phyloP scores from a whole-genome alignment of 1,140 invertebrate genomes.

The Brachionus asplanchnoidis region DNA sequence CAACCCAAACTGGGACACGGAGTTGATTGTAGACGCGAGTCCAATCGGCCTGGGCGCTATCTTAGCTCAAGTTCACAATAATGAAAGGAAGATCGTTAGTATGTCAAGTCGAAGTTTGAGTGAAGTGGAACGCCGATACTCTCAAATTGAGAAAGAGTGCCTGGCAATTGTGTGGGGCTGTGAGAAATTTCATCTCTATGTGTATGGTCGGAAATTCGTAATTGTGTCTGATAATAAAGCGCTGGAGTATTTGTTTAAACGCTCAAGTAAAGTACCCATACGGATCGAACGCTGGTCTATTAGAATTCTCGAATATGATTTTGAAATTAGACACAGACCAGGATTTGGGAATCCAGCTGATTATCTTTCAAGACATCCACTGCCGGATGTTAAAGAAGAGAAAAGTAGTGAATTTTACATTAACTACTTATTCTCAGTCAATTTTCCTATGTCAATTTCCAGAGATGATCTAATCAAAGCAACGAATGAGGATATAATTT shows the following conservation, averaged over 20 bases:
- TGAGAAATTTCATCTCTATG: background rate
- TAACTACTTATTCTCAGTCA: background rate
- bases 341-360: background rate
- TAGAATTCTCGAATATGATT: background rate
- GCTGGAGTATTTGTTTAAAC: background rate
- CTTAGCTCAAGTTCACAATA: slow-evolving; percentile 49
- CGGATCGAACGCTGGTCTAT: background rate
- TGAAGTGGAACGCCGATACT: slow-evolving; percentile 47
- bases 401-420: background rate
- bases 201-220: background rate
- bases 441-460: background rate
- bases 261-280: background rate
- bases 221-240: background rate
- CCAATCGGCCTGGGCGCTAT: slow-evolving; percentile 57
- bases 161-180: background rate
- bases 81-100: slow-evolving; percentile 41
- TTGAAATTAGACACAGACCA: slow-evolving; percentile 11
- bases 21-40: slow-evolving; percentile 45
- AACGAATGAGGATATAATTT: background rate
- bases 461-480: background rate
- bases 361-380: background rate
- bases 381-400: background rate
- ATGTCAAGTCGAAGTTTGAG: slow-evolving; percentile 47
- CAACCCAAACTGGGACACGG: slow-evolving; percentile 5
- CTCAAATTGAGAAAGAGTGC: slow-evolving; percentile 49